phyloP scores from a whole-genome alignment of 1,140 invertebrate species.

The Drosophila novamexicana region DNA sequence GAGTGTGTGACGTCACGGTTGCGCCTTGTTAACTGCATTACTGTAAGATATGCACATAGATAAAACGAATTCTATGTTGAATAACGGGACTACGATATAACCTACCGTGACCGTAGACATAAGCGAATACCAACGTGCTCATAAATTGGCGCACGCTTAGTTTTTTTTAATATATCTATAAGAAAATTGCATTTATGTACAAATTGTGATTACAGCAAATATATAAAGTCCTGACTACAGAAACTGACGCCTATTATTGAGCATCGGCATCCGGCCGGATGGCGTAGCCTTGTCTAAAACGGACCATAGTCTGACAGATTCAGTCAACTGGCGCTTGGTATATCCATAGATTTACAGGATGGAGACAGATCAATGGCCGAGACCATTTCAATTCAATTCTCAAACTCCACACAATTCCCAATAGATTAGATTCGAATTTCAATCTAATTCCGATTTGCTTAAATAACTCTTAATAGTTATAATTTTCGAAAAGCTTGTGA shows the following conservation, averaged over 20 bases:
- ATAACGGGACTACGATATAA: background rate
- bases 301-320: too few species aligned
- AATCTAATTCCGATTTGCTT: background rate
- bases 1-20: background rate
- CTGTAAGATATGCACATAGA: constrained; percentile 25
- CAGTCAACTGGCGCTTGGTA: too few species aligned
- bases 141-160: constrained; percentile 1
- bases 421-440: background rate
- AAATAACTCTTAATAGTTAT: too few species aligned
- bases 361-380: too few species aligned
- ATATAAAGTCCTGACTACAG: background rate
- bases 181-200: constrained; percentile 11
- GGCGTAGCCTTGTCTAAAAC: too few species aligned
- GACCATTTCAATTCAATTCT: too few species aligned
- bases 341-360: too few species aligned
- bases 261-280: too few species aligned
- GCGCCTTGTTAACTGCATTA: constrained; percentile 13
- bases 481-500: too few species aligned
- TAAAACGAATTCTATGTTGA: background rate
- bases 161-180: constrained; percentile 15
- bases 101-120: constrained; percentile 19
- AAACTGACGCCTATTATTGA: too few species aligned
- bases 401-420: too few species aligned
- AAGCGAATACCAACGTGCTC: background rate
- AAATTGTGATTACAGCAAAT: background rate